phyloP scores from a whole-genome alignment of 1,140 invertebrate species.

The Penaeus chinensis region DNA sequence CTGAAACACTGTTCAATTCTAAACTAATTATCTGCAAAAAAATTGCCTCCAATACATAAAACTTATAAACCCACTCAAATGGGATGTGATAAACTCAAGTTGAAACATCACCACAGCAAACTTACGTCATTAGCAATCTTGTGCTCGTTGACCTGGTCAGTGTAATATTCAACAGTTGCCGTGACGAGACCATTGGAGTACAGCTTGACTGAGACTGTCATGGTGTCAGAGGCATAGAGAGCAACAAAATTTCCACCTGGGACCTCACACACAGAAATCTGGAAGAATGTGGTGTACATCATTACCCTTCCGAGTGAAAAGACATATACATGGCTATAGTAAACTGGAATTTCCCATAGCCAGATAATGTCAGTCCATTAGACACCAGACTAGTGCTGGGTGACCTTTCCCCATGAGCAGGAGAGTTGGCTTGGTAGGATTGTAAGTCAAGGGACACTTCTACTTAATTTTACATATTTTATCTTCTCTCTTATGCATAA shows the following conservation, averaged over 20 bases:
- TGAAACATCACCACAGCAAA: slow-evolving; percentile 1
- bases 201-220: slow-evolving; percentile 46
- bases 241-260: slow-evolving; percentile 78
- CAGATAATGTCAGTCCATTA: too few species aligned
- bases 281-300: slow-evolving; percentile 66
- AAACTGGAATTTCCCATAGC: background rate
- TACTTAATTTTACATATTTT: too few species aligned
- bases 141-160: slow-evolving; percentile 49
- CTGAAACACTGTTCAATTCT: too few species aligned
- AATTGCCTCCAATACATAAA: too few species aligned
- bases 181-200: slow-evolving; percentile 47
- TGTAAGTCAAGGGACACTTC: too few species aligned
- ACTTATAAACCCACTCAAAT: background rate
- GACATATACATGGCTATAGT: too few species aligned
- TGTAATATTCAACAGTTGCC: slow-evolving; percentile 47
- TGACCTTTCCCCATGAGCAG: too few species aligned
- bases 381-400: too few species aligned
- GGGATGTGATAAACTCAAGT: background rate
- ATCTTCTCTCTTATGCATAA: too few species aligned
- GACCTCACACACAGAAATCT: slow-evolving; percentile 77
- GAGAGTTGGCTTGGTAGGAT: too few species aligned
- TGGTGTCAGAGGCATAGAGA: slow-evolving; percentile 73
- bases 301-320: background rate
- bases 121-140: slow-evolving; percentile 56
- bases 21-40: too few species aligned